Percentiles rank a stretch among this genome's conserved stretches.
Evolutionary conservation across 1,140 invertebrate species (phyloP).

Genomic region (Ephestia elutella): DNA sequence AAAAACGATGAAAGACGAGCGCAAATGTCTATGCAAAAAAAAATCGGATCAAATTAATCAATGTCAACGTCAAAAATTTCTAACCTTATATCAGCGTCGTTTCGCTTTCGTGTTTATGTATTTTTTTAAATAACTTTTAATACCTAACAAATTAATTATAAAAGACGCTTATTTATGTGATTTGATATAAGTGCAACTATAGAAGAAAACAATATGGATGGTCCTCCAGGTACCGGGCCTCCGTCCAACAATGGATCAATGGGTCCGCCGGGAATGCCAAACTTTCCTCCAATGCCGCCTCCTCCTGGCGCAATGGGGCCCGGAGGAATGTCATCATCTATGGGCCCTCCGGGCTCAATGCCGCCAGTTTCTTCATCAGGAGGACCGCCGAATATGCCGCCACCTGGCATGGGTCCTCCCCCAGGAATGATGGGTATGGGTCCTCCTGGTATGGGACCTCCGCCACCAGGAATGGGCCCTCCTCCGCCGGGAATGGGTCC

Average conservation of each 20-base stretch:
- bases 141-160: neutral
- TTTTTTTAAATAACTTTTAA: neutral
- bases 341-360: slow-evolving; percentile 52
- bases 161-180: neutral
- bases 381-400: slow-evolving; percentile 23
- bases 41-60: neutral
- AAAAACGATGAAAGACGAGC: too few relatives aligned
- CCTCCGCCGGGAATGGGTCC: slow-evolving; percentile 27
- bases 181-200: neutral
- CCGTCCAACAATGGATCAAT: slow-evolving; percentile 41
- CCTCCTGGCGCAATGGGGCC: slow-evolving; percentile 47
- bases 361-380: slow-evolving; percentile 39
- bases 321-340: slow-evolving; percentile 37
- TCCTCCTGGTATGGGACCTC: slow-evolving; percentile 25
- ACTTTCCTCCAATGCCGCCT: slow-evolving; percentile 58
- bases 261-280: slow-evolving; percentile 57
- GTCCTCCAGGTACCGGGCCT: slow-evolving; percentile 51
- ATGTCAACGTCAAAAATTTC: neutral
- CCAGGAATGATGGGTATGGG: slow-evolving; percentile 17
- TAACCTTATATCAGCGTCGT: slow-evolving; percentile 3
- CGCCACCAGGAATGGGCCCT: slow-evolving; percentile 27
- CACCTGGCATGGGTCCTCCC: slow-evolving; percentile 19
- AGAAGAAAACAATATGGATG: slow-evolving; percentile 39
- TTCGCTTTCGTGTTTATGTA: neutral
- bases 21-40: too few relatives aligned